Conservation (phyloP, 1,140 invertebrate genomes). For the Aphidius ervi region DNA sequence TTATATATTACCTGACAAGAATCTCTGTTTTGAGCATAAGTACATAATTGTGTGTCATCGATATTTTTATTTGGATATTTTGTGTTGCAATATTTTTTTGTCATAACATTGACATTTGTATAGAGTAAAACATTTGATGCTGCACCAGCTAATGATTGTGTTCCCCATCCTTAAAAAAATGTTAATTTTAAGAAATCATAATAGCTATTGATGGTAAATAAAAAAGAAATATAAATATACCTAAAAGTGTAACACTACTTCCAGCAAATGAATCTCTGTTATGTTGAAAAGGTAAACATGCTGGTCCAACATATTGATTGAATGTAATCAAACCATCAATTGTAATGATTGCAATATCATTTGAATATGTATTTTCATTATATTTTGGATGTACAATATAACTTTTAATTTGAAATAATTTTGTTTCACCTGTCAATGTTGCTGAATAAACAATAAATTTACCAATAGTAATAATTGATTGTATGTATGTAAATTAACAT, state of each 20-base stretch:
- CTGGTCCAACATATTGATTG: conserved; percentile 56
- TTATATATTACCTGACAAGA: conserved; percentile 57
- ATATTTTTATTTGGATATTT: conserved; percentile 30
- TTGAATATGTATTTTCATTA: conserved; percentile 37
- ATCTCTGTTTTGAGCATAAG: conserved; percentile 60
- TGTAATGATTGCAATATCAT: conserved; percentile 64
- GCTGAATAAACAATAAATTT: conserved; percentile 29
- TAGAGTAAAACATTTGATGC: conserved; percentile 57
- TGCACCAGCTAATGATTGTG: conserved; percentile 54
- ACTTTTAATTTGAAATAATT: conserved; percentile 30
- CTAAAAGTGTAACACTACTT: conserved; percentile 51
- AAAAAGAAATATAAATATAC: conserved; percentile 40
- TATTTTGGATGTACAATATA: conserved; percentile 48
- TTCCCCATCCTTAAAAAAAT: conserved; percentile 63
- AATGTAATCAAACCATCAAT: conserved; percentile 52
- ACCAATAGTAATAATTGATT: background rate
- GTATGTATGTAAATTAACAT: background rate
- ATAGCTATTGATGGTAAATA: background rate
- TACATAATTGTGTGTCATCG: conserved; percentile 62
- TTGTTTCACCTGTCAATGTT: conserved; percentile 41
- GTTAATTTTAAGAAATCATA: conserved; percentile 7
- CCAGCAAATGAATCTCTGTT: conserved; percentile 48
- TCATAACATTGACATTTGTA: conserved; percentile 58
- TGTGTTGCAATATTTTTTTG: conserved; percentile 50
- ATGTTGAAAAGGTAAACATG: conserved; percentile 64